Evolutionary conservation across 2,113 vertebrate genomes (phyloP), one percentile per base, ranked within the genome.

Genomic region (Aegotheles bennettii): DNA sequence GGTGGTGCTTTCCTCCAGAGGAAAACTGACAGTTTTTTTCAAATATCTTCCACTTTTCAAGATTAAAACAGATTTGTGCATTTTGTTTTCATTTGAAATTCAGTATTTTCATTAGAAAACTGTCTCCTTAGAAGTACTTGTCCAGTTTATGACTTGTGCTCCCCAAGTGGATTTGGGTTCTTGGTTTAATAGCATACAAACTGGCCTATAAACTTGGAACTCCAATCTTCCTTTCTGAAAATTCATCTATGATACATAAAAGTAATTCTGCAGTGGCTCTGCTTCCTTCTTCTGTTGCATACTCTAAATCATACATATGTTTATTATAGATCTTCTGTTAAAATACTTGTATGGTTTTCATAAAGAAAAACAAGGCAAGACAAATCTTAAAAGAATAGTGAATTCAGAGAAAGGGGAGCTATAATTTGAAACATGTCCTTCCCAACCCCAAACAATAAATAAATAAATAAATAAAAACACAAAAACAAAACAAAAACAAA

Each of bases 301-400:
- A 5, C n/a, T 78, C 0, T 2, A 31, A 43, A 51, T 31, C 28
- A 35, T 13, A 28, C 18, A 20, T 1, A 1, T 56, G 48, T 51
- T 68, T 59, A 14, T 45, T 51, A n/a, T 10, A 79, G 68, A 56
- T 28, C n/a, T 65, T 60, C 33, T 73, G 20, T 48, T 77, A 61
- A 43, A 90, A 53, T 53, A 57, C 16, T 31, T 50, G 4, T 29
- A 7, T 63, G 18, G 11, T 57, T 94, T 74, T 56, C 40, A 10
- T 65, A 25, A 83, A n/a, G 47, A 45, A 51, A 70, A 91, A 36
- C 1, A 12, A 77, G n/a, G 25, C 36, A 57, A 59, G 42, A 67
- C 11, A 78, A 81, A 48, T 15, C 11, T 21, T 21, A 29, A 61
- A 5, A 35, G 38, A 48, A 12, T 8, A 60, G 28, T 28, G 47